A percentile compares a stretch with the other conserved stretches of the same genome.
phyloP scores from a whole-genome alignment of 2,113 vertebrate species.

The Microtus pennsylvanicus region DNA sequence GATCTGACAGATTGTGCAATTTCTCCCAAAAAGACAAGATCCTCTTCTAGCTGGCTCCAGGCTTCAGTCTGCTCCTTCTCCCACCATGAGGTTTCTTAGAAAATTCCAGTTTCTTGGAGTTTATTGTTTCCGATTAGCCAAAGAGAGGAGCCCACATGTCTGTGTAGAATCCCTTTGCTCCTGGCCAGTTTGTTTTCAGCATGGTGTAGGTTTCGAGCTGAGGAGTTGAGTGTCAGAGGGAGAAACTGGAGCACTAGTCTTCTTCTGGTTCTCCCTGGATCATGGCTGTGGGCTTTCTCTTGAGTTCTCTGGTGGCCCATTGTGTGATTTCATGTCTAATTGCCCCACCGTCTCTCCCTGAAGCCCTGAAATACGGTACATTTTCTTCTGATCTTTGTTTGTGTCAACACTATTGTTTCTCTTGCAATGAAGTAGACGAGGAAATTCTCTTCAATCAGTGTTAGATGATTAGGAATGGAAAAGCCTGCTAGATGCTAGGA shows the following conservation, averaged over 20 bases:
- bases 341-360: neutral
- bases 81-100: neutral
- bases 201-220: neutral
- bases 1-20: neutral
- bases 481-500: neutral
- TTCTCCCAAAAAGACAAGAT: neutral
- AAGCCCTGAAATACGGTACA: neutral
- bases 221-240: neutral
- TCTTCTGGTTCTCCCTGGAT: neutral
- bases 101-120: neutral
- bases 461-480: neutral
- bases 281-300: neutral
- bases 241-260: neutral
- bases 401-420: neutral
- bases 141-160: too few relatives aligned
- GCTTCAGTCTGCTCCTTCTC: neutral
- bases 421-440: neutral
- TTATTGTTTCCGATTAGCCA: neutral
- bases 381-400: slow-evolving; percentile 19
- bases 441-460: neutral
- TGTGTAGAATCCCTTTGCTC: neutral
- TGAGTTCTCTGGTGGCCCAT: accelerated
- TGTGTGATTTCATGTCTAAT: neutral
- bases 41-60: neutral
- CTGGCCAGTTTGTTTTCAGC: neutral